phyloP scores from a whole-genome alignment of 2,888 invertebrate species.

The Toxonevra muliebris region DNA sequence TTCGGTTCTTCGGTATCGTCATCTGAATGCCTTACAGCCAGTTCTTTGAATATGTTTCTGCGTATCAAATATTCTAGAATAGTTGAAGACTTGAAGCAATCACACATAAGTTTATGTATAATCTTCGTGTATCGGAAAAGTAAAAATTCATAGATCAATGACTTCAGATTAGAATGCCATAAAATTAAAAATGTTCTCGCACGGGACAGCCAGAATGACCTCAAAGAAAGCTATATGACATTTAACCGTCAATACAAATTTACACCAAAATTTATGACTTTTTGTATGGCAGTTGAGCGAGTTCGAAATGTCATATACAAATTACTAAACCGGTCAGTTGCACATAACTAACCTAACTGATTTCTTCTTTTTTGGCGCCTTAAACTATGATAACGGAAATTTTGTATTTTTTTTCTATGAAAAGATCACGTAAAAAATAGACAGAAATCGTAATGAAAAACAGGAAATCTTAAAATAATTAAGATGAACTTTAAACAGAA shows the following conservation, averaged over 20 bases:
- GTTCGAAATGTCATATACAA: not conserved
- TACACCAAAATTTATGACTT: not conserved
- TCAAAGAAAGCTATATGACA: slow-evolving; percentile 7
- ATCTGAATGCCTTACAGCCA: too few relatives aligned
- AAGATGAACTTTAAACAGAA: slow-evolving; percentile 17
- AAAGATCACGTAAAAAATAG: slow-evolving; percentile 14
- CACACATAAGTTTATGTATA: too few relatives aligned
- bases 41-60: too few relatives aligned
- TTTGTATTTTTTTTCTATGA: not conserved
- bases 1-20: too few relatives aligned
- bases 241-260: slow-evolving; percentile 28
- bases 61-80: too few relatives aligned
- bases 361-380: slow-evolving; percentile 1
- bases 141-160: too few relatives aligned
- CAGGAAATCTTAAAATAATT: slow-evolving; percentile 2
- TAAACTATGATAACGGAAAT: not conserved
- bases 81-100: too few relatives aligned
- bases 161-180: too few relatives aligned
- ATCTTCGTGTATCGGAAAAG: too few relatives aligned
- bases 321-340: not conserved
- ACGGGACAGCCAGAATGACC: not conserved
- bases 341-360: not conserved
- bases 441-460: not conserved
- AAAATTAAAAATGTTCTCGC: not conserved
- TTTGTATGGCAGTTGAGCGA: too few relatives aligned